Evolutionary conservation across 92 coral and sea anemone species (phyloP).

Genomic region (Porites evermanni): DNA sequence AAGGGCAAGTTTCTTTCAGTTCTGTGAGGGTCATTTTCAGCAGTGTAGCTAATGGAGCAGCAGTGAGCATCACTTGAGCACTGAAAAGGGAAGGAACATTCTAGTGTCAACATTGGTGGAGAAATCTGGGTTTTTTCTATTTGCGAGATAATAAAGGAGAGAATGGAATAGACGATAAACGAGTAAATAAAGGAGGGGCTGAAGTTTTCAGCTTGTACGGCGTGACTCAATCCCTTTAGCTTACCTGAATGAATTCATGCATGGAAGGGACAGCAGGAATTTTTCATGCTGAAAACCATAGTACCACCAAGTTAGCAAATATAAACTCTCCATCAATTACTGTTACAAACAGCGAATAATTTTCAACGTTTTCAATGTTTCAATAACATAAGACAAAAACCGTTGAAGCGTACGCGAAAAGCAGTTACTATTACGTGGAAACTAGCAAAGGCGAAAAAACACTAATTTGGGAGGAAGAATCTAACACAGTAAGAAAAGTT

Average conservation of each 20-base stretch:
- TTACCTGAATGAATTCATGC: conserved; percentile 94
- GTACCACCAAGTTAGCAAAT: neutral
- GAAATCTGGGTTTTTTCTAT: too few species aligned
- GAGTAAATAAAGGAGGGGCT: neutral
- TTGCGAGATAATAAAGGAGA: too few species aligned
- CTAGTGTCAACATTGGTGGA: neutral
- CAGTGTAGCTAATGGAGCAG: conserved; percentile 75
- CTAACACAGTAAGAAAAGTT: too few species aligned
- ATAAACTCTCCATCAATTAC: neutral
- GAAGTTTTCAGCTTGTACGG: neutral
- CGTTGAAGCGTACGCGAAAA: too few species aligned
- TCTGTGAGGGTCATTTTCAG: conserved; percentile 71
- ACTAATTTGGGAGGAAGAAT: too few species aligned
- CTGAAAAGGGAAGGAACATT: conserved; percentile 41
- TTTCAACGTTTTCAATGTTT: too few species aligned
- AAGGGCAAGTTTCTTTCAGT: conserved; percentile 77
- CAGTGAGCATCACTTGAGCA: conserved; percentile 96
- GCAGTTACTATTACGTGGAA: too few species aligned
- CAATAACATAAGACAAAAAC: too few species aligned
- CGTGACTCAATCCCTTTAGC: neutral
- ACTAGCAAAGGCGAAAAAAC: too few species aligned
- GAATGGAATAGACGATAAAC: neutral
- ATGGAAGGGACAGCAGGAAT: conserved; percentile 86
- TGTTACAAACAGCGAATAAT: too few species aligned
- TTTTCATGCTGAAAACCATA: conserved; percentile 80